Percentiles rank a stretch among this genome's conserved stretches.
Evolutionary conservation across 2,797 vertebrate species (phyloP).

Genomic region (Poecilia gillii): DNA sequence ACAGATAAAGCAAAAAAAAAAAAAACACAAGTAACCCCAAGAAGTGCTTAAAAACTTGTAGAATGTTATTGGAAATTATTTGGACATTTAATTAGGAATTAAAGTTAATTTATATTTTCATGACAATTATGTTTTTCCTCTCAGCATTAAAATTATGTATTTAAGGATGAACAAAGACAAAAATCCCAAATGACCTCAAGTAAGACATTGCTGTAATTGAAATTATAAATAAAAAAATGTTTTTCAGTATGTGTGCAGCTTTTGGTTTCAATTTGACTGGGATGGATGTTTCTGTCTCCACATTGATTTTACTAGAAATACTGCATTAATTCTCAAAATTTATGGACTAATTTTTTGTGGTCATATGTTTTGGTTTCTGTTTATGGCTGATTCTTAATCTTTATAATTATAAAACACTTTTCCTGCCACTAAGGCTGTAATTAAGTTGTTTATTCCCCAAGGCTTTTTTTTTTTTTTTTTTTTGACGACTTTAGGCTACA

Average conservation of each 20-base stretch:
- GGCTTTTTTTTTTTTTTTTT: not conserved
- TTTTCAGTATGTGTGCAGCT: slow-evolving; percentile 71
- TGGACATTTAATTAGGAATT: slow-evolving; percentile 82
- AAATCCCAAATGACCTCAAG: slow-evolving; percentile 78
- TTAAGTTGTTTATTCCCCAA: not conserved
- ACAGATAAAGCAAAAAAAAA: slow-evolving; percentile 73
- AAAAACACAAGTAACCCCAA: slow-evolving; percentile 48
- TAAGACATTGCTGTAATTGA: slow-evolving; percentile 82
- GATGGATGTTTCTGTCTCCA: not conserved
- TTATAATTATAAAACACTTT: not conserved
- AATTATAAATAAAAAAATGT: slow-evolving; percentile 72
- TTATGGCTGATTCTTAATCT: not conserved
- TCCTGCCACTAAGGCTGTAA: not conserved
- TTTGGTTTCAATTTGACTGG: not conserved
- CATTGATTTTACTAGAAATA: not conserved
- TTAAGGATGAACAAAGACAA: slow-evolving; percentile 79
- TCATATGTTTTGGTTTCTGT: not conserved
- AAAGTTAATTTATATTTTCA: slow-evolving; percentile 94
- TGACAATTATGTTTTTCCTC: slow-evolving; percentile 86
- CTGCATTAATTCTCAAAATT: not conserved
- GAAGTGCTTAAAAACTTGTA: slow-evolving; percentile 85
- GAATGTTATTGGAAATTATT: slow-evolving; percentile 83
- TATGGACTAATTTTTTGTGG: not conserved
- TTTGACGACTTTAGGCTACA: not conserved
- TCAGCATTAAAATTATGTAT: slow-evolving; percentile 80